Percentiles rank a stretch among this genome's conserved stretches.
phyloP scores from a whole-genome alignment of 2,888 invertebrate species.

The Sthenelais limicola region DNA sequence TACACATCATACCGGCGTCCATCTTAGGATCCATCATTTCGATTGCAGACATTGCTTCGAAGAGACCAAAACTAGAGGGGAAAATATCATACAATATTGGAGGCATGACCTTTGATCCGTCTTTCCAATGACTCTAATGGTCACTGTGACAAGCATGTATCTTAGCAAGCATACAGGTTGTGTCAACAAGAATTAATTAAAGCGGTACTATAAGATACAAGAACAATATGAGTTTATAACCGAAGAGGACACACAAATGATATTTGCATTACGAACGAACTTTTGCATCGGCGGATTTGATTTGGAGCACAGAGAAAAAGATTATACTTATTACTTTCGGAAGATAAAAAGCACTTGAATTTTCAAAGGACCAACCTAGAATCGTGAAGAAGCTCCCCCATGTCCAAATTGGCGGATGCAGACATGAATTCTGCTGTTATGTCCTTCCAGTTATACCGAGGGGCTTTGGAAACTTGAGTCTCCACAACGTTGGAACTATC shows the following conservation, averaged over 20 bases:
- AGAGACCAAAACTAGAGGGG: conserved; percentile 76
- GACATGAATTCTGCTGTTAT: conserved; percentile 67
- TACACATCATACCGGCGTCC: conserved; percentile 99
- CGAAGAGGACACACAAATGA: too few relatives aligned
- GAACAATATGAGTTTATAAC: too few relatives aligned
- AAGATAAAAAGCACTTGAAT: background rate
- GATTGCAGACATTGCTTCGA: conserved; percentile 99
- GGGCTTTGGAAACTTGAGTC: background rate
- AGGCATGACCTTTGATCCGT: background rate
- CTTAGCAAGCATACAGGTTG: too few relatives aligned
- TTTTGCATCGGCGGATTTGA: background rate
- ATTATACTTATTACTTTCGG: too few relatives aligned
- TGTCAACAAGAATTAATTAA: too few relatives aligned
- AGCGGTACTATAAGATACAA: too few relatives aligned
- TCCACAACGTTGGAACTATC: background rate
- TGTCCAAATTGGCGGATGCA: conserved; percentile 78
- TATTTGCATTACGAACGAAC: background rate
- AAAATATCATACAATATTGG: background rate
- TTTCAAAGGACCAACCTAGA: conserved; percentile 77
- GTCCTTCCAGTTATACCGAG: conserved; percentile 66
- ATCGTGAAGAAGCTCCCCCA: conserved; percentile 94
- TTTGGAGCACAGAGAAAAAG: background rate
- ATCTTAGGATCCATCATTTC: conserved; percentile 99
- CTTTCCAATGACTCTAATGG: too few relatives aligned
- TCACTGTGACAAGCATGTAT: too few relatives aligned